These are phyloP conservation scores for Caenorhabditis wallacei DNA, from an alignment of 2,888 invertebrate species.

Conservation along the genomic window DNA sequence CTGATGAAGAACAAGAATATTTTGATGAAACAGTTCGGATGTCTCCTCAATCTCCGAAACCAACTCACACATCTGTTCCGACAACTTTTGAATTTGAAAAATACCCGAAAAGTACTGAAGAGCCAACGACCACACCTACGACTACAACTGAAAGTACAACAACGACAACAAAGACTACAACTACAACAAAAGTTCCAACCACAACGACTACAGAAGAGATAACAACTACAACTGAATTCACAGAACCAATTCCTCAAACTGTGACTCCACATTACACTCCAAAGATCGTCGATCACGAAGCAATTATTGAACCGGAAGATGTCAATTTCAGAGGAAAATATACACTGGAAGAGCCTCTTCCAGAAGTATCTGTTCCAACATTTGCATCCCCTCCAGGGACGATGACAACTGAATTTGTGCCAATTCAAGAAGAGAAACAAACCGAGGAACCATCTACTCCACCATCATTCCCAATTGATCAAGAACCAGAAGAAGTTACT, in stretches of 20 bases:
- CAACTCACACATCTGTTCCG: conserved; percentile 36
- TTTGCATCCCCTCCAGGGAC: conserved; percentile 43
- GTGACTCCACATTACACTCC: conserved; percentile 39
- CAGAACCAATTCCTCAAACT: conserved; percentile 41
- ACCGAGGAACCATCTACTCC: conserved; percentile 22
- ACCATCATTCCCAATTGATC: conserved; percentile 46
- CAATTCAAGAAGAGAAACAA: conserved; percentile 4
- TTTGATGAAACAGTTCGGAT: conserved; percentile 40
- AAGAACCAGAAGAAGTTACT: conserved; percentile 10
- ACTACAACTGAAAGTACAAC: conserved; percentile 31
- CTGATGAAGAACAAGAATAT: conserved; percentile 38
- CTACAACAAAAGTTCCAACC: conserved; percentile 27
- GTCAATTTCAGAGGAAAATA: conserved; percentile 43
- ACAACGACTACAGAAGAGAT: conserved; percentile 37
- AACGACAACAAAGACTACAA: conserved; percentile 16
- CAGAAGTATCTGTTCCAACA: conserved; percentile 53
- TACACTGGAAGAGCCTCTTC: conserved; percentile 49
- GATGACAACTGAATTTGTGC: neutral
- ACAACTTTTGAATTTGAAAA: conserved; percentile 52
- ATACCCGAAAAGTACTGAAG: conserved; percentile 50
- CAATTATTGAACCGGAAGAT: conserved; percentile 45
- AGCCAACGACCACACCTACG: conserved; percentile 28
- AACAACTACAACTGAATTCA: conserved; percentile 10
- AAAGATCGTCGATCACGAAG: conserved; percentile 43
- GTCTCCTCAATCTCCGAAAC: conserved; percentile 35